phyloP scores from a whole-genome alignment of 1,140 invertebrate species.

The Delia radicum region DNA sequence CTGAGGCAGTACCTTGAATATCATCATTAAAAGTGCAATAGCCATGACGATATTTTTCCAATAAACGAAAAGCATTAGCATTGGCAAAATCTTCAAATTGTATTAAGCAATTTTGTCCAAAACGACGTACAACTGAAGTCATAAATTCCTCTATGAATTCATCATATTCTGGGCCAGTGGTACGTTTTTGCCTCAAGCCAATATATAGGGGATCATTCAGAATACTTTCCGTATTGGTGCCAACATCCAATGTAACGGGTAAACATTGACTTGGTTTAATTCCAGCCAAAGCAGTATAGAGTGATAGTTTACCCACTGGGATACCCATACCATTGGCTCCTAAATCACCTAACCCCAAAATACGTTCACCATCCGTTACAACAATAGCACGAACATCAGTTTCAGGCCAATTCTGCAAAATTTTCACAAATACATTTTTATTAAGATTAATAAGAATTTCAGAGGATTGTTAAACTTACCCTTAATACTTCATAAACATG shows the following conservation, averaged over 20 bases:
- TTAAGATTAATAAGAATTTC: too few relatives aligned
- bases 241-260: slow-evolving; percentile 88
- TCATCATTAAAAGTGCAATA: slow-evolving; percentile 97
- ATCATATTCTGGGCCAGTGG: slow-evolving; percentile 82
- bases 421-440: background rate
- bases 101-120: slow-evolving; percentile 78
- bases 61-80: slow-evolving; percentile 82
- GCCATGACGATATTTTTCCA: slow-evolving; percentile 80
- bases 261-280: slow-evolving; percentile 88
- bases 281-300: slow-evolving; percentile 90
- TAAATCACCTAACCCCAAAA: slow-evolving; percentile 90
- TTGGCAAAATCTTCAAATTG: slow-evolving; percentile 97
- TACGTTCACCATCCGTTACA: slow-evolving; percentile 92
- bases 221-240: slow-evolving; percentile 84
- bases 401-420: slow-evolving; percentile 74
- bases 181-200: slow-evolving; percentile 80
- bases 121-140: slow-evolving; percentile 82
- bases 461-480: slow-evolving; percentile 22
- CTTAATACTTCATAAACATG: slow-evolving; percentile 82
- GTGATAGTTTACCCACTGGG: slow-evolving; percentile 84
- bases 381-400: slow-evolving; percentile 85
- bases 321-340: slow-evolving; percentile 95
- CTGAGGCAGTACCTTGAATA: slow-evolving; percentile 89
- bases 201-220: slow-evolving; percentile 91
- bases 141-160: slow-evolving; percentile 98